phyloP scores from a whole-genome alignment of 2,888 invertebrate genomes.

The Bombylius discolor region DNA sequence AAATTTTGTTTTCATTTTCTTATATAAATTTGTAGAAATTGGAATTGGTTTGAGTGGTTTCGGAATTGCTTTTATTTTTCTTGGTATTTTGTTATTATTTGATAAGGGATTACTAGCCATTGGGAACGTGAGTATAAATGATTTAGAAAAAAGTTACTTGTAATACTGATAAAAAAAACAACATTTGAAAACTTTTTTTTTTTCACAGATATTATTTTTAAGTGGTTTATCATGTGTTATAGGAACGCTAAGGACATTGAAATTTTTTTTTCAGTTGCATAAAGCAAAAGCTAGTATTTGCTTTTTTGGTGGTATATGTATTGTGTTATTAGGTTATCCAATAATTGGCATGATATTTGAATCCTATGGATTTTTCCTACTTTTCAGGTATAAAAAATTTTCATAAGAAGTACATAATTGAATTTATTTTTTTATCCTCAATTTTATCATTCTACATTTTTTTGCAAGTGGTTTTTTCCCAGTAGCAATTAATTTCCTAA shows the following conservation, averaged over 20 bases:
- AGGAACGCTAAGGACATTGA: constrained; percentile 85
- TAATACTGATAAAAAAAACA: not conserved
- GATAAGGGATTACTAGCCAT: constrained; percentile 97
- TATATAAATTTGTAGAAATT: constrained; percentile 59
- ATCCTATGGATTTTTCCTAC: constrained; percentile 83
- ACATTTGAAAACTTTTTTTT: not conserved
- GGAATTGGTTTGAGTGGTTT: constrained; percentile 95
- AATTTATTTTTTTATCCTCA: not conserved
- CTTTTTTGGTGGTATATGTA: constrained; percentile 84
- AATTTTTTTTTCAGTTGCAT: constrained; percentile 96
- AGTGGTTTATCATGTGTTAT: constrained; percentile 91
- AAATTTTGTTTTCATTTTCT: constrained; percentile 9
- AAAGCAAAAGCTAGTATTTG: constrained; percentile 82
- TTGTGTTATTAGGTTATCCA: constrained; percentile 92
- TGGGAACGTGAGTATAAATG: constrained; percentile 76
- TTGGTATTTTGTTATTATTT: constrained; percentile 85
- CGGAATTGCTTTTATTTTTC: constrained; percentile 86
- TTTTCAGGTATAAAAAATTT: constrained; percentile 51
- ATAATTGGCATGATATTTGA: constrained; percentile 93
- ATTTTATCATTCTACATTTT: not conserved
- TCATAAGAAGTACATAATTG: not conserved
- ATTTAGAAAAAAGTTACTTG: not conserved
- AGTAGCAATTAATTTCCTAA: constrained; percentile 86
- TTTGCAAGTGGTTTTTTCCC: constrained; percentile 88
- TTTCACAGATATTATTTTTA: constrained; percentile 85